These are phyloP conservation scores for Xerus rutilus DNA, from an alignment of 2,797 vertebrate species.

Conservation along the genomic window DNA sequence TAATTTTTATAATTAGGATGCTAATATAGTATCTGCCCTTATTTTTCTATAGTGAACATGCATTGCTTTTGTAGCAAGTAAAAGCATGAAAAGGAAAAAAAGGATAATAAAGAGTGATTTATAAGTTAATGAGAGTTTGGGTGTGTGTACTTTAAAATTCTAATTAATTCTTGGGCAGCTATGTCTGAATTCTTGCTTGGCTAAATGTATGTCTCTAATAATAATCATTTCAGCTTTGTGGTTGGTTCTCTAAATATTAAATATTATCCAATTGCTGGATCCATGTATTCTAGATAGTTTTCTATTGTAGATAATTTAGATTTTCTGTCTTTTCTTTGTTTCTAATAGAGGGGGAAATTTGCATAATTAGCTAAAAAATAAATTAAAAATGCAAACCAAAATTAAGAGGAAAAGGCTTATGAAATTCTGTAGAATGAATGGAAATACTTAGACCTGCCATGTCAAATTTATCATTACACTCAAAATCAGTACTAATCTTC, in stretches of 20 bases:
- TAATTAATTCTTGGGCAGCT: not conserved
- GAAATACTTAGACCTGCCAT: not conserved
- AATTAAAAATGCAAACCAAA: constrained; percentile 24
- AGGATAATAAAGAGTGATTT: not conserved
- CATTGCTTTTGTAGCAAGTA: not conserved
- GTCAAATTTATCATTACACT: not conserved
- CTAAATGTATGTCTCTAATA: not conserved
- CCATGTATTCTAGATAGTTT: not conserved
- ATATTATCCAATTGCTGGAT: not conserved
- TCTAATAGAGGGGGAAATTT: not conserved
- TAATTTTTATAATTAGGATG: not conserved
- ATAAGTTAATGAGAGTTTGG: constrained; percentile 2
- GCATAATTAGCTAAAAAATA: not conserved
- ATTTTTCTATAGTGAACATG: not conserved
- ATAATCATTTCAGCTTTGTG: not conserved
- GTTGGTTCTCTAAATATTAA: not conserved
- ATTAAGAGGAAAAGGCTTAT: not conserved
- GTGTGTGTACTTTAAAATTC: not conserved
- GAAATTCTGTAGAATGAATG: not conserved
- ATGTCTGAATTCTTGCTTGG: not conserved
- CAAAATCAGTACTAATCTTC: not conserved
- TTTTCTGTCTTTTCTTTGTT: not conserved
- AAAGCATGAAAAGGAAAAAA: not conserved
- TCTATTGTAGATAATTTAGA: not conserved
- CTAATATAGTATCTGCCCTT: not conserved